Percentiles rank a stretch among this genome's conserved stretches.
Conservation (phyloP, 2,888 invertebrate genomes). For the Eupithecia vulgata region DNA sequence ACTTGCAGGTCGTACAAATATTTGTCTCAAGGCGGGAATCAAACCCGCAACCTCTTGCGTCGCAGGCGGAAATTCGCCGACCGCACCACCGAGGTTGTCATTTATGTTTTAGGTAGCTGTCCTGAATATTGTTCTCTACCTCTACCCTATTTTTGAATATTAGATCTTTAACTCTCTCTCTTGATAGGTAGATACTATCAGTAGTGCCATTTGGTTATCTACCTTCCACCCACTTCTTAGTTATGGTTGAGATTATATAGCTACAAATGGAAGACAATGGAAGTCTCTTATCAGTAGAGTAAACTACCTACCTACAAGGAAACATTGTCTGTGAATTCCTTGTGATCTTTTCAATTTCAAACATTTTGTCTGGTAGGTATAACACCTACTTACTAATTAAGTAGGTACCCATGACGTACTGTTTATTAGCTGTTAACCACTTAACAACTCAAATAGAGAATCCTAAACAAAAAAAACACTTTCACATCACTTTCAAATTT, state of each 20-base stretch:
- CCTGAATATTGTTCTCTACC: neutral
- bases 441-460: slow-evolving; percentile 2
- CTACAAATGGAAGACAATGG: slow-evolving; percentile 23
- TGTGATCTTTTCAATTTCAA: neutral
- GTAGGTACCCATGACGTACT: neutral
- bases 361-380: neutral
- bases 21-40: too few species aligned
- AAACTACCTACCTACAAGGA: slow-evolving; percentile 17
- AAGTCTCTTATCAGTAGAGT: slow-evolving; percentile 28
- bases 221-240: neutral
- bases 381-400: neutral
- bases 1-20: too few species aligned
- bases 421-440: neutral
- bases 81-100: too few species aligned
- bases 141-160: neutral
- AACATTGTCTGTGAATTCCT: neutral
- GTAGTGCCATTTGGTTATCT: neutral
- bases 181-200: neutral
- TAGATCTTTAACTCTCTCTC: neutral
- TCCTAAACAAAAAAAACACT: slow-evolving; percentile 1
- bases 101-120: neutral
- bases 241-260: slow-evolving; percentile 8
- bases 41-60: too few species aligned
- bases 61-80: too few species aligned
- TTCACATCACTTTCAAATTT: slow-evolving; percentile 8